Evolutionary conservation across 2,888 invertebrate species (phyloP).

Genomic region (Polydesmus complanatus): DNA sequence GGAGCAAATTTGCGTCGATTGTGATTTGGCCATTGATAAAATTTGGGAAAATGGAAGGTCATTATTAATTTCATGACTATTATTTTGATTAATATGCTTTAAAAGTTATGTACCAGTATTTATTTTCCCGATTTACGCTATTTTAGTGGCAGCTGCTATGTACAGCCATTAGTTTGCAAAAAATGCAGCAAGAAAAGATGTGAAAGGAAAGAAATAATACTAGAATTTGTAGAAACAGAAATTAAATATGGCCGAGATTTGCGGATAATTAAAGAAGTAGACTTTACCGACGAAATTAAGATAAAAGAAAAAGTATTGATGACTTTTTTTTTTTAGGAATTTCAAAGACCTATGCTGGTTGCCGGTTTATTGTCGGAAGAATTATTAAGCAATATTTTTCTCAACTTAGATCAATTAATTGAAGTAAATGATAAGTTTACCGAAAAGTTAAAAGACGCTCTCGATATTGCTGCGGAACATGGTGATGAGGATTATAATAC

Average conservation of each 20-base stretch:
- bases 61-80: too few species aligned
- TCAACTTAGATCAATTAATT: conserved; percentile 81
- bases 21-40: conserved; percentile 64
- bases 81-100: neutral
- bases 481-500: conserved; percentile 61
- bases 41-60: conserved; percentile 48
- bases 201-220: conserved; percentile 84
- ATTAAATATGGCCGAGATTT: conserved; percentile 87
- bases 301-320: neutral
- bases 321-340: conserved; percentile 27
- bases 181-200: conserved; percentile 76
- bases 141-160: conserved; percentile 45
- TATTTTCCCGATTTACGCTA: too few species aligned
- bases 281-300: neutral
- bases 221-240: conserved; percentile 90
- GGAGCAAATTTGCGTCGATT: conserved; percentile 70
- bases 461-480: conserved; percentile 56
- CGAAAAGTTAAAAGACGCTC: conserved; percentile 67
- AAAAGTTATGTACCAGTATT: neutral
- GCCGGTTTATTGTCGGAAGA: conserved; percentile 81
- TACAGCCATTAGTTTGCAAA: conserved; percentile 62
- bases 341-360: conserved; percentile 61
- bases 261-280: conserved; percentile 71
- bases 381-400: conserved; percentile 79
- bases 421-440: conserved; percentile 60